phyloP scores from a whole-genome alignment of 2,888 invertebrate genomes.

The Ischnus inquisitorius region DNA sequence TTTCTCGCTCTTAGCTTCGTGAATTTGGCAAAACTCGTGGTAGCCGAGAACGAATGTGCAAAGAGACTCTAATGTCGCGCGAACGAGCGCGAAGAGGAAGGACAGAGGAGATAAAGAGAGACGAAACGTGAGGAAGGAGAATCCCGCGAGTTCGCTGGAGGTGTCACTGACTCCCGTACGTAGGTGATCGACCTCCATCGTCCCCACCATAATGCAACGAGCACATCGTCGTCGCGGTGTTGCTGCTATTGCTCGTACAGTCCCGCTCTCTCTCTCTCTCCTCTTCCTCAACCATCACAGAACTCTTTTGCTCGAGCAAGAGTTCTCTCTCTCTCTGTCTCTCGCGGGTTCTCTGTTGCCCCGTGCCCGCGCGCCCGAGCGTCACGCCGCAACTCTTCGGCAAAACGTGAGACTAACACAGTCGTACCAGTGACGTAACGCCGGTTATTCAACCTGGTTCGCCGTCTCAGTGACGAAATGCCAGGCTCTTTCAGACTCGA shows the following conservation, averaged over 20 bases:
- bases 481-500: conserved; percentile 77
- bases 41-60: neutral
- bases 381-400: conserved; percentile 33
- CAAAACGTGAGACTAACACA: conserved; percentile 63
- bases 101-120: conserved; percentile 30
- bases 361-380: conserved; percentile 7
- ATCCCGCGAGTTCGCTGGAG: conserved; percentile 74
- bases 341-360: conserved; percentile 7
- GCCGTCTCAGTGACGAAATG: conserved; percentile 82
- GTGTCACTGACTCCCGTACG: conserved; percentile 85
- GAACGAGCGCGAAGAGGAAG: conserved; percentile 41
- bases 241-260: conserved; percentile 69
- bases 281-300: conserved; percentile 62
- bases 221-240: conserved; percentile 69
- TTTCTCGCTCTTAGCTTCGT: neutral
- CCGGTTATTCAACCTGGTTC: conserved; percentile 85
- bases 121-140: conserved; percentile 56
- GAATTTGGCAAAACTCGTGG: conserved; percentile 35
- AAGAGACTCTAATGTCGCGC: conserved; percentile 2
- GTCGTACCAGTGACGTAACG: conserved; percentile 83
- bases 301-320: neutral
- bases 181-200: conserved; percentile 85
- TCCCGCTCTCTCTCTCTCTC: conserved; percentile 60
- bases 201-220: conserved; percentile 63
- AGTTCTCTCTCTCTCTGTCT: conserved; percentile 20